Evolutionary conservation across 2,888 invertebrate genomes (phyloP).

Genomic region (Adelognathus sp.): DNA sequence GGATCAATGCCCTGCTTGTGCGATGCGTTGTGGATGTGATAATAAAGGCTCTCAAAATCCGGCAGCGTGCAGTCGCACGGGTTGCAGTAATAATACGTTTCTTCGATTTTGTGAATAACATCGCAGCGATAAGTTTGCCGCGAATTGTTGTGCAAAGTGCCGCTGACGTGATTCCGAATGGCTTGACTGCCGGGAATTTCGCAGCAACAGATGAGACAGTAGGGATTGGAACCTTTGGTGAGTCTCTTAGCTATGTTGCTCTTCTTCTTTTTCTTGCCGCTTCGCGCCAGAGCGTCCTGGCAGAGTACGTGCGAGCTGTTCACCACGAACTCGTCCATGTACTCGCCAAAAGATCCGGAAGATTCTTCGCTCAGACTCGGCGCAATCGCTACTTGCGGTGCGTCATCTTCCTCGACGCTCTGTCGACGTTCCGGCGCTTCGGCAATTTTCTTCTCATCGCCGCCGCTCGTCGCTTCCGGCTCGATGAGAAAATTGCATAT

Average conservation of each 20-base stretch:
- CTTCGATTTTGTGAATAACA: not conserved
- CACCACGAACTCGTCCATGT: not conserved
- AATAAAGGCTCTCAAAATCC: not conserved
- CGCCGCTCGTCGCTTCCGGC: not conserved
- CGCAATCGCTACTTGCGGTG: too few relatives aligned
- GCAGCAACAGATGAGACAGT: conserved; percentile 25
- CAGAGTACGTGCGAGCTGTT: not conserved
- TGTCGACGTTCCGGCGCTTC: not conserved
- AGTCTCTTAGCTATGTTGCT: not conserved
- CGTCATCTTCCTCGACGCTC: not conserved
- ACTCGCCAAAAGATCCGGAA: not conserved
- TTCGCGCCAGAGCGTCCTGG: not conserved
- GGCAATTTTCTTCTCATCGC: not conserved
- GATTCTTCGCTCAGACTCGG: not conserved
- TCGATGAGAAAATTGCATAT: not conserved
- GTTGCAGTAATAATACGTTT: not conserved
- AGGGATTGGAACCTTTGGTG: not conserved
- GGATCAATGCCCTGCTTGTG: not conserved
- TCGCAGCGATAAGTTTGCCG: conserved; percentile 18
- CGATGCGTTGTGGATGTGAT: not conserved
- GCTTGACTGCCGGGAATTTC: not conserved
- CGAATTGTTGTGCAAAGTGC: not conserved
- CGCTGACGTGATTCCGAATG: not conserved
- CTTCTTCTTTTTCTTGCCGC: not conserved
- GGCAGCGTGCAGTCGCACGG: not conserved